These are phyloP conservation scores for Labia minor DNA, from an alignment of 2,888 invertebrate genomes.

Conservation along the genomic window DNA sequence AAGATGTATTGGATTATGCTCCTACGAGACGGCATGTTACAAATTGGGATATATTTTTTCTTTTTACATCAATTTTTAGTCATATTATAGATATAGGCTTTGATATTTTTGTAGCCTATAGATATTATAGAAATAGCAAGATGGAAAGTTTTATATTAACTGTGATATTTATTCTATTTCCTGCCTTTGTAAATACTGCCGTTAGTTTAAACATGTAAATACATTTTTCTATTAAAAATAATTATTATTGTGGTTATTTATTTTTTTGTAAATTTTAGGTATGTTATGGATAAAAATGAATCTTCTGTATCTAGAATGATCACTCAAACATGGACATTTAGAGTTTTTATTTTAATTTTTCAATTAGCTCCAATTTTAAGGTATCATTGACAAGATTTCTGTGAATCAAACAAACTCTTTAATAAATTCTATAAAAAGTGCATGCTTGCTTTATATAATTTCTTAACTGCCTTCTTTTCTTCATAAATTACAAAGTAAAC, in stretches of 20 bases:
- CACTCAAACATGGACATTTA: conserved; percentile 46
- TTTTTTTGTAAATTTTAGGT: conserved; percentile 37
- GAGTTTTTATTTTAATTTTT: conserved; percentile 50
- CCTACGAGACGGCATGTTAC: conserved; percentile 48
- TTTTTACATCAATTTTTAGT: conserved; percentile 53
- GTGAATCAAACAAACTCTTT: too few species aligned
- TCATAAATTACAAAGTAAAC: conserved; percentile 35
- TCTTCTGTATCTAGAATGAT: conserved; percentile 47
- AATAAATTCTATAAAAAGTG: background rate
- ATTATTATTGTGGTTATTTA: background rate
- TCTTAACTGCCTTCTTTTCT: background rate
- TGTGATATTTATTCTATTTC: conserved; percentile 56
- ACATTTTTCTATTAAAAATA: background rate
- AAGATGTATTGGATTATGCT: conserved; percentile 30
- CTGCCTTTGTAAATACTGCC: conserved; percentile 62
- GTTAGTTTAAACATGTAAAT: conserved; percentile 64
- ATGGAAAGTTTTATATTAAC: conserved; percentile 57
- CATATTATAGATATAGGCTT: conserved; percentile 58
- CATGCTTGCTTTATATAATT: too few species aligned
- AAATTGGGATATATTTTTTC: conserved; percentile 52
- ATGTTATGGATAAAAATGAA: conserved; percentile 42
- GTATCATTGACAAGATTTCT: conserved; percentile 34
- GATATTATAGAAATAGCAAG: conserved; percentile 47
- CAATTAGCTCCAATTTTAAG: conserved; percentile 64
- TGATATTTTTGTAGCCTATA: conserved; percentile 57